Conservation (phyloP, 2,113 vertebrate genomes). For the Todiramphus saurophagus region DNA sequence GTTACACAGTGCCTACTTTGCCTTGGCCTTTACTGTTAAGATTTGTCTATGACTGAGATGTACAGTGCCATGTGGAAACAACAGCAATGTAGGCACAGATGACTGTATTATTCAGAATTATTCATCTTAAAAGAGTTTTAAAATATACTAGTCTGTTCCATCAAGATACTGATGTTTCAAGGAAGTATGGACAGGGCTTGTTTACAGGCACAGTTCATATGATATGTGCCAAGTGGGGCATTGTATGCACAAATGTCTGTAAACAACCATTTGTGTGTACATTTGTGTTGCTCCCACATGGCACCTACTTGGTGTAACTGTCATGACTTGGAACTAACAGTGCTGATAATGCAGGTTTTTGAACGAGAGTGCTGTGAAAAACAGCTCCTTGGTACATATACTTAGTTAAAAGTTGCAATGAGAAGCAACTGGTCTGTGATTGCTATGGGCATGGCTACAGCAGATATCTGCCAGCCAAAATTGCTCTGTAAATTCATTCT, state of each 20-base stretch:
- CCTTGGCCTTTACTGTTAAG: background rate
- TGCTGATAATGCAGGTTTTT: background rate
- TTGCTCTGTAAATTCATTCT: background rate
- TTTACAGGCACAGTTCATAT: background rate
- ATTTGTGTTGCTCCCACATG: background rate
- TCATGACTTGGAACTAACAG: background rate
- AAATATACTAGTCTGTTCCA: background rate
- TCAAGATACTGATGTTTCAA: background rate
- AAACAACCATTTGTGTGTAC: background rate
- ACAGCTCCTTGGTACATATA: background rate
- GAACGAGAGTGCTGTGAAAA: background rate
- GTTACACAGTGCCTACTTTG: background rate
- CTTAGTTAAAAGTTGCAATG: background rate
- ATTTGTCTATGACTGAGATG: background rate
- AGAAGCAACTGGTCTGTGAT: background rate
- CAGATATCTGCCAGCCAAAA: background rate
- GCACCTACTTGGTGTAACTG: background rate
- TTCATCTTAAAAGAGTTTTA: background rate
- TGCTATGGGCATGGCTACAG: background rate
- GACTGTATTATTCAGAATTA: background rate
- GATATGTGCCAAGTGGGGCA: background rate
- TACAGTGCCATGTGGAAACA: background rate
- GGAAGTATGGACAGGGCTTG: background rate
- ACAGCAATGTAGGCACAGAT: background rate
- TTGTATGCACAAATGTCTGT: background rate